Evolutionary conservation across 2,888 invertebrate species (phyloP).

Genomic region (Lissocephala sabroskyi): DNA sequence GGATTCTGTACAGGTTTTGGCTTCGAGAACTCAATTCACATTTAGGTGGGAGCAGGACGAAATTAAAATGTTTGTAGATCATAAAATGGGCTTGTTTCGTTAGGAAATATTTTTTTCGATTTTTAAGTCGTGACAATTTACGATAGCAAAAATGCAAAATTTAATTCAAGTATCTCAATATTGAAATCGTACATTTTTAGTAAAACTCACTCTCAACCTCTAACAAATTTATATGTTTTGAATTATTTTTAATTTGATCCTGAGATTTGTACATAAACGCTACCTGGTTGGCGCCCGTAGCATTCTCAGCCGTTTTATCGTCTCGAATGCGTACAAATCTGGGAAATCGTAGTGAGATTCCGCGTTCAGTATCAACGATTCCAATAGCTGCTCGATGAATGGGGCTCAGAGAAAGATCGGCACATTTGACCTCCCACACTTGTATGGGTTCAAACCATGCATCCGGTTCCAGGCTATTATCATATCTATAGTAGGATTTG

Average conservation of each 20-base stretch:
- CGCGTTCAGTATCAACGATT: conserved; percentile 90
- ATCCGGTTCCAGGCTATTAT: conserved; percentile 83
- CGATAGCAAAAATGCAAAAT: no score
- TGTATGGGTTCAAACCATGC: conserved; percentile 90
- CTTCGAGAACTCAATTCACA: no score
- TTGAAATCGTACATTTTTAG: no score
- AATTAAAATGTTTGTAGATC: no score
- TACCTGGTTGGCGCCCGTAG: conserved; percentile 91
- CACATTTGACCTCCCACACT: conserved; percentile 98
- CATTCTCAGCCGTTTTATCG: conserved; percentile 94
- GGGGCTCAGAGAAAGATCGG: conserved; percentile 97
- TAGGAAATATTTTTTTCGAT: no score
- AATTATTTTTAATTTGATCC: conserved; percentile 88
- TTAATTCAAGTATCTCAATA: no score
- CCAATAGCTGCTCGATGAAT: conserved; percentile 91
- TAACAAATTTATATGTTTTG: conserved; percentile 28
- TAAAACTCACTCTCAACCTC: conserved; percentile 70
- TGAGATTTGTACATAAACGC: conserved; percentile 93
- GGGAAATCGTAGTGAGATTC: conserved; percentile 96
- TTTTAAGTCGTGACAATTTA: no score
- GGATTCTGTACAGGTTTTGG: no score
- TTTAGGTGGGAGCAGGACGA: no score
- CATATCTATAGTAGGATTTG: conserved; percentile 87
- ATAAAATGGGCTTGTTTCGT: no score
- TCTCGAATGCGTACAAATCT: conserved; percentile 89